A percentile compares a stretch with the other conserved stretches of the same genome.
phyloP scores from a whole-genome alignment of 2,888 invertebrate genomes.

The Pherbina coryleti region DNA sequence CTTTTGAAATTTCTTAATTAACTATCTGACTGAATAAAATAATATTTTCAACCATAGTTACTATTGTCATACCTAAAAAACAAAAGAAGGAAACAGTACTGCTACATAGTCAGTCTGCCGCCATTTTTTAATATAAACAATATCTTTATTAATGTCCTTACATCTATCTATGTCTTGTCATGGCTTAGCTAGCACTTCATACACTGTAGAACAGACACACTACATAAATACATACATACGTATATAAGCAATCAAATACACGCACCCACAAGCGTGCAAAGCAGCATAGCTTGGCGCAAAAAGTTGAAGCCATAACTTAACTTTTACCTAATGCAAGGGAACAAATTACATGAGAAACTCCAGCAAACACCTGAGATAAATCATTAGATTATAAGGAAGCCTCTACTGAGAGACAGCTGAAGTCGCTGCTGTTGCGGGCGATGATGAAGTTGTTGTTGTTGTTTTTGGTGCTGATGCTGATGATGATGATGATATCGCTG shows the following conservation, averaged over 20 bases:
- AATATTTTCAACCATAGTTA: too few species aligned
- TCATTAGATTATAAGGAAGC: constrained; percentile 59
- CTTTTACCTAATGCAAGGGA: constrained; percentile 48
- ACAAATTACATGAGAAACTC: constrained; percentile 61
- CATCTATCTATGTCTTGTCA: not conserved
- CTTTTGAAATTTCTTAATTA: too few species aligned
- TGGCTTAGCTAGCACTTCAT: not conserved
- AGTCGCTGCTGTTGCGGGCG: not conserved
- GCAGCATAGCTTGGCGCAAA: not conserved
- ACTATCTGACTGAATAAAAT: too few species aligned
- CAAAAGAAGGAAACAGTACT: too few species aligned
- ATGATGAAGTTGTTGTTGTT: not conserved
- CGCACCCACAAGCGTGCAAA: not conserved
- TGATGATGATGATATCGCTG: not conserved
- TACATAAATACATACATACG: not conserved
- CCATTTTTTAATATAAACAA: constrained; percentile 12
- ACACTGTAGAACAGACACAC: too few species aligned
- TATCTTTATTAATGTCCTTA: constrained; percentile 10
- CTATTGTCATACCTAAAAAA: too few species aligned
- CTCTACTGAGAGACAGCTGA: not conserved
- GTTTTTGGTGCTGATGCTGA: not conserved
- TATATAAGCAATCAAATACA: not conserved
- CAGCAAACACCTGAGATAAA: constrained; percentile 64
- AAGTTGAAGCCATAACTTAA: constrained; percentile 30
- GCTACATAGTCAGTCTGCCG: too few species aligned